These are phyloP conservation scores for Tryphoninae sp. DNA, from an alignment of 2,888 invertebrate species.

Conservation along the genomic window DNA sequence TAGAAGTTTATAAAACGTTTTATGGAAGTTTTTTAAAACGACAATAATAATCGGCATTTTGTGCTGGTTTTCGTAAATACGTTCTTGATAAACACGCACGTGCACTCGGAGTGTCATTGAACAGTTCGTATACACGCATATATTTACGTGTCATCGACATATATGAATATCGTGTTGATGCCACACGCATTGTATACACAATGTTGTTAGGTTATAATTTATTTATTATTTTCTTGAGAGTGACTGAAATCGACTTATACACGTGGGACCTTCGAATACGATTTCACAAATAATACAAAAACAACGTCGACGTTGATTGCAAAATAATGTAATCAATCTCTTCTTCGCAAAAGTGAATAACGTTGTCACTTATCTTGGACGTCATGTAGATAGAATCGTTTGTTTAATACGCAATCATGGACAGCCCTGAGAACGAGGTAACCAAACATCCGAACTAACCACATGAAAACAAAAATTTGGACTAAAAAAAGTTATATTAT, in stretches of 20 bases:
- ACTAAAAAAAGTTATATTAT: conserved; percentile 10
- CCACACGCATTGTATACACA: not conserved
- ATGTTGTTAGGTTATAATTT: conserved; percentile 59
- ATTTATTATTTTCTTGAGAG: conserved; percentile 54
- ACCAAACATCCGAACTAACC: not conserved
- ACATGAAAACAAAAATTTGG: too few species aligned
- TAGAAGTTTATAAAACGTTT: not conserved
- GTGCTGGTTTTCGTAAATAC: conserved; percentile 16
- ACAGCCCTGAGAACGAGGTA: conserved; percentile 69
- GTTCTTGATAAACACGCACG: conserved; percentile 30
- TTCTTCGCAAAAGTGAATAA: conserved; percentile 4
- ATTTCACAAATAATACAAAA: conserved; percentile 15
- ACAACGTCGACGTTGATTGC: conserved; percentile 7
- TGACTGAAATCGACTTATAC: conserved; percentile 16
- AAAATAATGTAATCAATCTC: conserved; percentile 5
- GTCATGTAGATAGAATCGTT: conserved; percentile 36
- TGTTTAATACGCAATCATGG: conserved; percentile 60
- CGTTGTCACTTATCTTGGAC: conserved; percentile 21
- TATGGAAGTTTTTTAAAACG: not conserved
- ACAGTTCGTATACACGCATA: not conserved
- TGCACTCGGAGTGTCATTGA: conserved; percentile 44
- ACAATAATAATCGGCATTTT: not conserved
- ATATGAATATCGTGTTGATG: not conserved
- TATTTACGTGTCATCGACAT: not conserved
- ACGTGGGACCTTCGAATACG: not conserved